These are phyloP conservation scores for Phylloscopus whistleri DNA, from an alignment of 2,113 vertebrate species.

Conservation along the genomic window DNA sequence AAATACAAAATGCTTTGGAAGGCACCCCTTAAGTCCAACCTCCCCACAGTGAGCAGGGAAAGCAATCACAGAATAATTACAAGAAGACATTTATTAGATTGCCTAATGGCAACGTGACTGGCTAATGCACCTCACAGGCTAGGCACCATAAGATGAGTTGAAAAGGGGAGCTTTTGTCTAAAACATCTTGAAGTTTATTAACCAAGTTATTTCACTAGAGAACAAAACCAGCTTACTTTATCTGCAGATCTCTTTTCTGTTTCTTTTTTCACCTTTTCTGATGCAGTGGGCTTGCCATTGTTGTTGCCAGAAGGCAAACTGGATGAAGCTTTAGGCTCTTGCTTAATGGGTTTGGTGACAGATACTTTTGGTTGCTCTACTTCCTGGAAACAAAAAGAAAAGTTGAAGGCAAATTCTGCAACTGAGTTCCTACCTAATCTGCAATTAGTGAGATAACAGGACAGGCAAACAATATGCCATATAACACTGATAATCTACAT, in stretches of 20 bases:
- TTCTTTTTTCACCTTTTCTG: slow-evolving; percentile 94
- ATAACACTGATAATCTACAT: neutral
- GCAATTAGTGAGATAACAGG: neutral
- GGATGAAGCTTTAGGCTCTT: slow-evolving; percentile 84
- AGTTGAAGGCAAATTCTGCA: neutral
- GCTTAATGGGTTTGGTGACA: slow-evolving; percentile 86
- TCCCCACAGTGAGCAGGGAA: neutral
- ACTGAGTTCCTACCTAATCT: neutral
- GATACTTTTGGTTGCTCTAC: slow-evolving; percentile 85
- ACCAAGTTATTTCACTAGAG: neutral
- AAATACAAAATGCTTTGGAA: neutral
- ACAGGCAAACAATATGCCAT: neutral
- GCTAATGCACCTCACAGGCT: neutral
- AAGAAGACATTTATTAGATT: neutral
- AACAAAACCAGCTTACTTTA: slow-evolving; percentile 78
- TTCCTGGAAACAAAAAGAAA: slow-evolving; percentile 76
- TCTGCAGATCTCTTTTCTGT: slow-evolving; percentile 88
- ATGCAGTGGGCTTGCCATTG: slow-evolving; percentile 81
- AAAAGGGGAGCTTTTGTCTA: neutral
- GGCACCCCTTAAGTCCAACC: neutral
- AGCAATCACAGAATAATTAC: neutral
- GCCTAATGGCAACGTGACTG: neutral
- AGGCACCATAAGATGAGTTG: neutral
- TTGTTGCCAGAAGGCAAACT: slow-evolving; percentile 80
- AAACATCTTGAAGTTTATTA: neutral